These are phyloP conservation scores for Darevskia nairensis DNA, from an alignment of 2,797 vertebrate genomes.

Conservation along the genomic window DNA sequence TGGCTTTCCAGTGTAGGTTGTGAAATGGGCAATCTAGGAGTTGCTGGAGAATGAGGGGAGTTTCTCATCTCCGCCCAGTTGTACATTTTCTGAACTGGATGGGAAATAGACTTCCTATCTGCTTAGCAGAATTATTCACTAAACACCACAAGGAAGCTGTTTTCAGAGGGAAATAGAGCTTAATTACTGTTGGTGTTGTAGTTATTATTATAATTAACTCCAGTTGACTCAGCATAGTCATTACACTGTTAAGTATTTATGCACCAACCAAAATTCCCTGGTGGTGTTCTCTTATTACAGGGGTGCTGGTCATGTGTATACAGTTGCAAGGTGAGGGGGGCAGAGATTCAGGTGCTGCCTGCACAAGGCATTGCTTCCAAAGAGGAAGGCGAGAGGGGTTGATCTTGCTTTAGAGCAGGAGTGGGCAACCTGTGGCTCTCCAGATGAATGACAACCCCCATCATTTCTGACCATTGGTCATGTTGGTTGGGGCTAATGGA, in stretches of 20 bases:
- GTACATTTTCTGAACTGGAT: not conserved
- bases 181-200: conserved; percentile 30
- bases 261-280: conserved; percentile 5
- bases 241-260: conserved; percentile 18
- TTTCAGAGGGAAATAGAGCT: not conserved
- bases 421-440: not conserved
- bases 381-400: not conserved
- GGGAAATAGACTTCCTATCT: not conserved
- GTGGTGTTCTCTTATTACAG: conserved; percentile 4
- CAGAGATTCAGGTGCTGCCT: not conserved
- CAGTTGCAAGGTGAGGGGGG: not conserved
- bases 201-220: conserved; percentile 32
- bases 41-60: no score
- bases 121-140: conserved; percentile 3
- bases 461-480: not conserved
- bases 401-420: not conserved
- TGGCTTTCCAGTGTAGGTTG: not conserved
- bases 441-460: not conserved
- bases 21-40: not conserved
- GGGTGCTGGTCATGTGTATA: not conserved
- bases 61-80: not conserved
- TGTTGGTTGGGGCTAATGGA: no score
- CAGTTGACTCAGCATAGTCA: conserved; percentile 30
- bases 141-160: not conserved
- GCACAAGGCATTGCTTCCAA: not conserved